phyloP scores from a whole-genome alignment of 2,888 invertebrate species.

The Hydrotaea cyrtoneurina region DNA sequence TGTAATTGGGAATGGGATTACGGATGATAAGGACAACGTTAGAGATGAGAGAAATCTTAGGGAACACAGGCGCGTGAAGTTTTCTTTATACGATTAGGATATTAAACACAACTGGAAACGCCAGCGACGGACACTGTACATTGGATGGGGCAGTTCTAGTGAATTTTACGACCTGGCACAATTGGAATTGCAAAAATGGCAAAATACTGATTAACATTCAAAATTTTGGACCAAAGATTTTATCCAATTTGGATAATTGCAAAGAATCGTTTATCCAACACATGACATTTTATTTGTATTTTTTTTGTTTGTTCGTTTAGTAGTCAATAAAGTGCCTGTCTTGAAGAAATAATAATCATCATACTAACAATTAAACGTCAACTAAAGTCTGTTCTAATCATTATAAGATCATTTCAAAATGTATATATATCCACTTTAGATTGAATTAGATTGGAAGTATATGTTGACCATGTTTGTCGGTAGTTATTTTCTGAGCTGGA shows the following conservation, averaged over 20 bases:
- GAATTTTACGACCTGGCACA: too few relatives aligned
- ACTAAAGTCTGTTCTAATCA: background rate
- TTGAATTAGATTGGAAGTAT: conserved; percentile 93
- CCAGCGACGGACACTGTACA: too few relatives aligned
- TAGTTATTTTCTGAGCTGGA: conserved; percentile 92
- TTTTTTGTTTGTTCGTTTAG: conserved; percentile 3
- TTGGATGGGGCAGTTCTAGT: too few relatives aligned
- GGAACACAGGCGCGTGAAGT: conserved; percentile 46
- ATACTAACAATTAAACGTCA: background rate
- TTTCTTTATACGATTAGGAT: conserved; percentile 55
- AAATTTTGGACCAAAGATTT: too few relatives aligned
- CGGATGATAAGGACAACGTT: background rate
- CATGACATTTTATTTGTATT: conserved; percentile 20
- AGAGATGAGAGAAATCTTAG: conserved; percentile 14
- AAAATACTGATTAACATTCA: too few relatives aligned
- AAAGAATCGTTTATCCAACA: background rate
- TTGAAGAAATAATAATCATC: background rate
- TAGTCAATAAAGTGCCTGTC: conserved; percentile 27
- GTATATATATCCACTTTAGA: conserved; percentile 71
- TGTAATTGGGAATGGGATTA: conserved; percentile 16
- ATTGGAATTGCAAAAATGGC: too few relatives aligned
- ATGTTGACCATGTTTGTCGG: conserved; percentile 92
- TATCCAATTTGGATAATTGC: too few relatives aligned
- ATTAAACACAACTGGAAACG: background rate
- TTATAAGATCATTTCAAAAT: background rate